Conservation (phyloP, 1,140 invertebrate species). For the Trissolcus basalis region DNA sequence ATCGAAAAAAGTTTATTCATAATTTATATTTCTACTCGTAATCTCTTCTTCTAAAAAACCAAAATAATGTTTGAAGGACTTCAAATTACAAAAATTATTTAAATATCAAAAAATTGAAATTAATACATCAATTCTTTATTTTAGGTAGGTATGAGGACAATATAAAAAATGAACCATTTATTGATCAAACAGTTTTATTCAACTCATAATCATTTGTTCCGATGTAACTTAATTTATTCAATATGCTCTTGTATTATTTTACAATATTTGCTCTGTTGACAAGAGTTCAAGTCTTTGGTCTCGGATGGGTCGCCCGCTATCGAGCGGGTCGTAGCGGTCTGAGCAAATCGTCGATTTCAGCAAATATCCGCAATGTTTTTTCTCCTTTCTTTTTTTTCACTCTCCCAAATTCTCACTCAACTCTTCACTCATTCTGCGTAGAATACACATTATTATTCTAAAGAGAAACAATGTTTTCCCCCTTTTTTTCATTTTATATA, state of each 20-base stretch:
- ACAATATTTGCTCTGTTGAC: conserved; percentile 66
- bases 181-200: conserved; percentile 55
- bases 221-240: conserved; percentile 49
- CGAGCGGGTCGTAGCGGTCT: conserved; percentile 67
- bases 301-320: conserved; percentile 70
- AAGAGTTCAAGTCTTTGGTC: conserved; percentile 73
- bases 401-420: conserved; percentile 50
- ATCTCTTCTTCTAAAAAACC: too few species aligned
- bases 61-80: too few species aligned
- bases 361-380: conserved; percentile 67
- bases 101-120: too few species aligned
- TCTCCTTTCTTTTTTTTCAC: too few species aligned
- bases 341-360: conserved; percentile 74
- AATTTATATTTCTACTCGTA: too few species aligned
- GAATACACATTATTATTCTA: too few species aligned
- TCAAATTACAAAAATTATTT: too few species aligned
- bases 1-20: too few species aligned
- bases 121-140: too few species aligned
- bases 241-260: conserved; percentile 57
- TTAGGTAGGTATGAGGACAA: too few species aligned
- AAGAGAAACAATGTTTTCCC: too few species aligned
- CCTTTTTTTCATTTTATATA: too few species aligned
- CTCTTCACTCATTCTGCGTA: conserved; percentile 54
- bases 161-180: conserved; percentile 15
- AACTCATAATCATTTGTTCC: conserved; percentile 44